These are phyloP conservation scores for Hippocampus barbouri DNA, from an alignment of 2,113 vertebrate species.

Conservation along the genomic window DNA sequence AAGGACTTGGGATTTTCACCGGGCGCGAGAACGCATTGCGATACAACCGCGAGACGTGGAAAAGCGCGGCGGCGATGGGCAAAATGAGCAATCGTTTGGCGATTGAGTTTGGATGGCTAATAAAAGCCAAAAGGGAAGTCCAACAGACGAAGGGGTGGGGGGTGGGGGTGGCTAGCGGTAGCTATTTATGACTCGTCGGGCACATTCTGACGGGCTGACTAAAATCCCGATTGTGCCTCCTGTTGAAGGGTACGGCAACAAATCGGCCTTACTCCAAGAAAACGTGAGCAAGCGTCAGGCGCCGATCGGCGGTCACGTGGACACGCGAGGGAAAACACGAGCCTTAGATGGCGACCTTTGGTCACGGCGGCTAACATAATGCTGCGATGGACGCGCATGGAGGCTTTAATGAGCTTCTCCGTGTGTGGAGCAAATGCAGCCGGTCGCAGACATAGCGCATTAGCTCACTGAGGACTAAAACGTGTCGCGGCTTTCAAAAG, in stretches of 20 bases:
- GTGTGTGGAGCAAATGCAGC: no score
- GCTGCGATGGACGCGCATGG: not conserved
- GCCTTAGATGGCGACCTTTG: not conserved
- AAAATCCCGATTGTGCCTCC: not conserved
- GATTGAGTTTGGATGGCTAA: no score
- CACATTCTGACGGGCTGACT: no score
- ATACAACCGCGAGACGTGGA: not conserved
- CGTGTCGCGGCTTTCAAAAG: no score
- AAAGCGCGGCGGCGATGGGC: not conserved
- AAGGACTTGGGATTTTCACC: constrained; percentile 43
- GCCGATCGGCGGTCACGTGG: not conserved
- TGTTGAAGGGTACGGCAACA: not conserved
- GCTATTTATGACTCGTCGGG: no score
- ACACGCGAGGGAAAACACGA: not conserved
- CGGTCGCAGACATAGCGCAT: no score
- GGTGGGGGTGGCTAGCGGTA: no score
- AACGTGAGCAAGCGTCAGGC: not conserved
- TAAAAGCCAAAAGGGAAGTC: no score
- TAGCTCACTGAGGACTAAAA: no score
- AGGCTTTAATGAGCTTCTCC: no score
- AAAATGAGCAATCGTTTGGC: not conserved
- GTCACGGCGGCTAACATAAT: not conserved
- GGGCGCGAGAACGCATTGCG: not conserved
- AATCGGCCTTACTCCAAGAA: no score
- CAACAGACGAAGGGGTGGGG: no score